Evolutionary conservation across 2,113 vertebrate genomes (phyloP), one percentile per base, ranked within the genome.

Genomic region (Daphoenositta chrysoptera): DNA sequence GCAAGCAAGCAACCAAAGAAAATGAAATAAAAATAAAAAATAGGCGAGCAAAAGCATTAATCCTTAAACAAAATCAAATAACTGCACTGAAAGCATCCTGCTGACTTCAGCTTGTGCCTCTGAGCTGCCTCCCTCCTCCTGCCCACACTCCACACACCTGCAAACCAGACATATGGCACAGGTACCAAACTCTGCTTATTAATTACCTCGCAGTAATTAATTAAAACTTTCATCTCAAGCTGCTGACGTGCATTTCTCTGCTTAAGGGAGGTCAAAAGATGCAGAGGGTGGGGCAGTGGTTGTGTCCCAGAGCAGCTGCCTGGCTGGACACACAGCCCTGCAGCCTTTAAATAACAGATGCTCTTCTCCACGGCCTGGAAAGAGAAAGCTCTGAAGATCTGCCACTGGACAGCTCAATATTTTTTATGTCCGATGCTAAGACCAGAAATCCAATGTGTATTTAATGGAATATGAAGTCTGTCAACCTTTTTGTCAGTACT

Each of bases 241-340:
- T 83, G 75, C 90, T 90, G 82, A 85, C n/a, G 85, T 83, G 84
- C 45, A 72, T 40, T 90, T 71, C 78, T 51, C 39, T 68, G 45
- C 30, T 56, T 57, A 45, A 48, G 40, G 4, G 23, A 80, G 54
- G 83, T 83, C 58, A 90, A 60, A 90, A 54, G 20, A 8, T 26
- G 18, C 31, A 39, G 45, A 12, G 72, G 1, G 0, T 17, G 42
- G 20, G 42, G 26, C 2, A 33, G 28, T 4, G n/a, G 2, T 20
- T 5, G 37, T 68, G 69, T 56, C 53, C 82, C 90, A 79, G 30
- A 12, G 2, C 83, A 90, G 50, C 76, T 86, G 89, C 8, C 53
- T 28, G 27, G 61, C 39, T 27, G n/a, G 39, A 10, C 18, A 3
- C 3, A 3, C 9, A 47, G 22, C 7, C 42, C 42, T 9, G 0